Evolutionary conservation across 2,797 vertebrate species (phyloP), one percentile per base, ranked within the genome.

Genomic region (Gymnoscopelus microlampas): DNA sequence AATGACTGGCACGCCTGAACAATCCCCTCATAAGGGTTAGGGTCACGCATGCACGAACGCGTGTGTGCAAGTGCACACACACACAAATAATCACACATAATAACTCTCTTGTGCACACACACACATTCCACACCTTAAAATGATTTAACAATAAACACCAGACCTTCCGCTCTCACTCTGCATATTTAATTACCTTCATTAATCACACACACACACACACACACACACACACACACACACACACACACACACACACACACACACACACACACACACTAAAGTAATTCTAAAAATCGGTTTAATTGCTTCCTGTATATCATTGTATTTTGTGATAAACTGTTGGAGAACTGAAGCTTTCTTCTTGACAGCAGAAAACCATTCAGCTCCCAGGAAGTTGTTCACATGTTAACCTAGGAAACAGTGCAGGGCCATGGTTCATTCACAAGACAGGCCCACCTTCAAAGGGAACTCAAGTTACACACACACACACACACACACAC

Each of bases 381-480:
- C 7, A 44, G 39, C 39, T 44, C 39, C 39, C 39, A 44, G 39
- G 39, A 44, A 44, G 39, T 44, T 9, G 39, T 44, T 44, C 39
- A 8, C 9, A 10, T 44, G 39, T 44, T 54, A 59, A 70, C 59
- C 72, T 50, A 15, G 75, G 49, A 75, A 67, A 59, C 61, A 67
- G 58, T 77, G 39, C 65, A 71, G 73, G 35, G 73, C 55, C 12
- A 1, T 32, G 5, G 80, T 66, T 77, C 71, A 74, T 23, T 64
- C 64, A 54, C 3, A 32, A 77, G 75, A 60, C 76, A 56, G 78
- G 51, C 56, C 75, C 73, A 65, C 62, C 80, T 44, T 79, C 82
- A 73, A 66, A 81, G 74, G 74, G 60, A 77, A 82, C 84, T 82
- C 68, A 35, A 72, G 83, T 81, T 71, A 84, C 82, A 79, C 77